Conservation (phyloP, 2,113 vertebrate genomes). For the Halichoerus grypus region DNA sequence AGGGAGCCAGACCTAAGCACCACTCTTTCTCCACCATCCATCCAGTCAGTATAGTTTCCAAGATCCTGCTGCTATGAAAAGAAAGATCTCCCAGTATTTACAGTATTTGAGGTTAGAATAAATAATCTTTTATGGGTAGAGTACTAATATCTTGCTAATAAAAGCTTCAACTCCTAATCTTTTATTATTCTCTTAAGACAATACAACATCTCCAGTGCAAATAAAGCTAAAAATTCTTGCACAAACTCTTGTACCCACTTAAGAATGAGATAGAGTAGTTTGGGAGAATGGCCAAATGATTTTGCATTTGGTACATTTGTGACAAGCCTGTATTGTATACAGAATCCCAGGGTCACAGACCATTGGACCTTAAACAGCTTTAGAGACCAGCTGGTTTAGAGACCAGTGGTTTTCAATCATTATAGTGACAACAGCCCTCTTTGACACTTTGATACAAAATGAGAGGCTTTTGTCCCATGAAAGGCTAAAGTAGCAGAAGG, state of each 20-base stretch:
- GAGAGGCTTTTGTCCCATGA: background rate
- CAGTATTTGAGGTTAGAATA: background rate
- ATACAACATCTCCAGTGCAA: background rate
- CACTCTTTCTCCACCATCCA: background rate
- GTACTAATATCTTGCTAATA: conserved; percentile 40
- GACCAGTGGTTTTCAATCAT: background rate
- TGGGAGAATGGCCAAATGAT: background rate
- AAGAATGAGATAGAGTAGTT: background rate
- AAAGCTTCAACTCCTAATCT: background rate
- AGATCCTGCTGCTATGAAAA: background rate
- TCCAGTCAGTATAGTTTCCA: background rate
- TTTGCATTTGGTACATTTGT: background rate
- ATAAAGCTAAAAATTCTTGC: conserved; percentile 28
- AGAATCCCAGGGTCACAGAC: background rate
- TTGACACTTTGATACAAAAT: background rate
- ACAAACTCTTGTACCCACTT: background rate
- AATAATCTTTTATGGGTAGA: conserved; percentile 7
- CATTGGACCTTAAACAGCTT: background rate
- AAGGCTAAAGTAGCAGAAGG: background rate
- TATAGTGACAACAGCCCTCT: background rate
- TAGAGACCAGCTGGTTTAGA: background rate
- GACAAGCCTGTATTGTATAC: background rate
- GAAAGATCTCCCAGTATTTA: background rate
- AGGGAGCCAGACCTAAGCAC: background rate
- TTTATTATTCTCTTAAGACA: conserved; percentile 3